Conservation (phyloP, 2,888 invertebrate genomes). For the Eilema depressum region DNA sequence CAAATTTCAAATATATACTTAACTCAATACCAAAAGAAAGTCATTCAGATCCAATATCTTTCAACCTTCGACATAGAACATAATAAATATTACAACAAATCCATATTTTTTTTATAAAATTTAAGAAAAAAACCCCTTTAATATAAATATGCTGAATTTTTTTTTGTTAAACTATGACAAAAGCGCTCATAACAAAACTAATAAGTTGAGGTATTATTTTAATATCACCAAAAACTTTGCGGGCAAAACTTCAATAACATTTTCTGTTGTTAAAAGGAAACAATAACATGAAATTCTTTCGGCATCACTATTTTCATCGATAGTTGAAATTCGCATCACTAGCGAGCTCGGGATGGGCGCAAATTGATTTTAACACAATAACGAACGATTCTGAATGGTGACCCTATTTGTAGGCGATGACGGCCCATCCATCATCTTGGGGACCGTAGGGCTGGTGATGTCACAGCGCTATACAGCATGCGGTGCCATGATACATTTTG, state of each 20-base stretch:
- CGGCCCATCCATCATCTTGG: constrained; percentile 77
- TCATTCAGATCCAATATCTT: too few relatives aligned
- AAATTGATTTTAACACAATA: constrained; percentile 86
- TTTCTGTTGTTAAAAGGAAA: constrained; percentile 5
- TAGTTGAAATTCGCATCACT: constrained; percentile 50
- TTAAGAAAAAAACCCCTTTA: too few relatives aligned
- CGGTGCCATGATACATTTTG: constrained; percentile 10
- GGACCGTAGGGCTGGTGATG: constrained; percentile 51
- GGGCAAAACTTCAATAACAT: neutral
- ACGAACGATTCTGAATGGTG: constrained; percentile 73
- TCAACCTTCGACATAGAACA: too few relatives aligned
- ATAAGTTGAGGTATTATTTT: neutral
- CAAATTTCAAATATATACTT: too few relatives aligned
- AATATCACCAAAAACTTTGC: neutral
- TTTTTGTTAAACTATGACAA: constrained; percentile 7
- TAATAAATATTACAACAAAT: too few relatives aligned
- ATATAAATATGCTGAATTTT: neutral
- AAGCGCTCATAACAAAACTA: neutral
- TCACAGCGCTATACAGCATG: constrained; percentile 40
- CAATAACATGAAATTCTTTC: constrained; percentile 17
- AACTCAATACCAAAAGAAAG: too few relatives aligned
- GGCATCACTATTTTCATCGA: constrained; percentile 41
- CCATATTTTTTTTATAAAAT: too few relatives aligned
- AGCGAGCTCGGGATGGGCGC: constrained; percentile 78
- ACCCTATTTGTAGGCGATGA: constrained; percentile 83